A percentile compares a stretch with the other conserved stretches of the same genome.
Evolutionary conservation across 2,113 vertebrate species (phyloP).

Genomic region (Anolis sagrei): DNA sequence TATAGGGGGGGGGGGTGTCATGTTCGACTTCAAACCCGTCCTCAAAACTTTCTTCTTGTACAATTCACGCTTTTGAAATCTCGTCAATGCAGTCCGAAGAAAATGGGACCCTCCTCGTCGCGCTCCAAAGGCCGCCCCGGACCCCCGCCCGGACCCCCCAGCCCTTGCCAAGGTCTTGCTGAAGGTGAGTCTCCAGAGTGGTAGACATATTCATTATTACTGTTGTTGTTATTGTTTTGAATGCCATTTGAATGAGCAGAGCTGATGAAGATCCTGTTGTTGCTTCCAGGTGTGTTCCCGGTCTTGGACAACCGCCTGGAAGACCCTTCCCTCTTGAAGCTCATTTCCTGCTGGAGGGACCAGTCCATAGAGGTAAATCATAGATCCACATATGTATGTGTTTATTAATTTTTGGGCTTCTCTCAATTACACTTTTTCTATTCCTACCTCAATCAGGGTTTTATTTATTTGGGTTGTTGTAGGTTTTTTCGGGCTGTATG

Average conservation of each 20-base stretch:
- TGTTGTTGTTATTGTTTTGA: too few species aligned
- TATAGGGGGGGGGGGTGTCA: too few species aligned
- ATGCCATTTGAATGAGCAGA: neutral
- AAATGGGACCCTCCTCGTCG: slow-evolving; percentile 52
- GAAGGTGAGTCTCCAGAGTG: slow-evolving; percentile 65
- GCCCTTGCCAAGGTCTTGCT: slow-evolving; percentile 54
- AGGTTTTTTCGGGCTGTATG: too few species aligned
- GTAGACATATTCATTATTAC: too few species aligned
- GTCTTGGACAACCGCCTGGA: slow-evolving; percentile 38
- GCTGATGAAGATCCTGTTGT: neutral
- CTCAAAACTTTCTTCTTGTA: too few species aligned
- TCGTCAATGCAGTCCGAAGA: too few species aligned
- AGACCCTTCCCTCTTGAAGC: slow-evolving; percentile 67
- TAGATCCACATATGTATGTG: neutral
- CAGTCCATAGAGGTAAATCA: slow-evolving; percentile 80
- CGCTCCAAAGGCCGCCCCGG: slow-evolving; percentile 62
- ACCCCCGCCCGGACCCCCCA: slow-evolving; percentile 48
- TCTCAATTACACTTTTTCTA: too few species aligned
- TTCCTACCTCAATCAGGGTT: too few species aligned
- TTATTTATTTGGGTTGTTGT: too few species aligned
- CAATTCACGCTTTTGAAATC: too few species aligned
- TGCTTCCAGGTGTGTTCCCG: slow-evolving; percentile 66
- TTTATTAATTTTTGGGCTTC: too few species aligned
- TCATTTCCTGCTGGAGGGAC: slow-evolving; percentile 75
- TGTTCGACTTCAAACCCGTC: too few species aligned